Base-by-base conservation (phyloP, 2,797 vertebrate species). In the Muraenolepis orangiensis region DNA sequence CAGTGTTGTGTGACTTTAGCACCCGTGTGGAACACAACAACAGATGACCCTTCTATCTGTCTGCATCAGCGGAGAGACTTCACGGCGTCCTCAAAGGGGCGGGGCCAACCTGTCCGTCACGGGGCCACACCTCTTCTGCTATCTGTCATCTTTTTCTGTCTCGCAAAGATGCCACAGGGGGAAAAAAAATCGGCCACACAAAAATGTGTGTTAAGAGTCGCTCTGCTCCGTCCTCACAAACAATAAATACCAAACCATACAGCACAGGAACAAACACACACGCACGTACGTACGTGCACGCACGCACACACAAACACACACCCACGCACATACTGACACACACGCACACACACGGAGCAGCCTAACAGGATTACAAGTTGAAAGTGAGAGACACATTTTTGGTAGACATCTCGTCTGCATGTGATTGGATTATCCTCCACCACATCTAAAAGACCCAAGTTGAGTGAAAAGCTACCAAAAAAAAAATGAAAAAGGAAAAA, bases 381-480 rank as follows among this genome's bases (percentile, higher is more conserved):
- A 76, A 72, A 80, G 70, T 72, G 74, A 78, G 73, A 80, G 77
- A 82, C 78, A 84, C 80, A 86, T 86, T 88, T 86, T 76, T 71
- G 72, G 66, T 85, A 81, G 81, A 85, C 81, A 78, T 80, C 78
- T 80, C 76, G 80, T 85, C 71, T 78, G 67, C 74, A 74, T 73
- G 77, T 79, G 90, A 92, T 82, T 89, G 87, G 88, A 91, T 91
- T 90, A 89, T 69, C 16, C 74, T 61, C 78, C 85, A 88, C 80
- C 78, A 80, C 82, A 87, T 82, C 80, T 26, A 87, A 84, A 83
- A 73, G 70, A 78, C 78, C 74, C 78, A 76, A 75, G 74, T 67
- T 76, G 61, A 82, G 76, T 73, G 74, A 26, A 51, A 76, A 23
- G 78, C 75, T 66, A 29, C 11, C 64, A 66, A 66, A 66, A 28